A percentile compares a stretch with the other conserved stretches of the same genome.
Conservation (phyloP, 2,888 invertebrate species). For the Tipula lateralis region DNA sequence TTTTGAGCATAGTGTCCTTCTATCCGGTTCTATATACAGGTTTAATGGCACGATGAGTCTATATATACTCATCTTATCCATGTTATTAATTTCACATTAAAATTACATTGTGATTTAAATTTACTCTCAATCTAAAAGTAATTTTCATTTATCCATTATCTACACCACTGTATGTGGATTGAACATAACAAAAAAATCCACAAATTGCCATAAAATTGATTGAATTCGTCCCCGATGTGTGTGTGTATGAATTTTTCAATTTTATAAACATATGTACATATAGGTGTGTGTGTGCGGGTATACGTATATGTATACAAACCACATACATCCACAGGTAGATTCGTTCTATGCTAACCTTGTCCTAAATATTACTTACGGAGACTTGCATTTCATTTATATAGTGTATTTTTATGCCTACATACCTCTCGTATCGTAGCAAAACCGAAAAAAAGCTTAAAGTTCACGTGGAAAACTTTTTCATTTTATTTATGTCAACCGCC, state of each 20-base stretch:
- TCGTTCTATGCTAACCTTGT: background rate
- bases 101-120: background rate
- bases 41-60: too few species aligned
- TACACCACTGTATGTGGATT: background rate
- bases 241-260: background rate
- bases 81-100: background rate
- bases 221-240: background rate
- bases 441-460: background rate
- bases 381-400: conserved; percentile 13
- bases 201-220: background rate
- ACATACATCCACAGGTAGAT: background rate
- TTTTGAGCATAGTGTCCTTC: too few species aligned
- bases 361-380: background rate
- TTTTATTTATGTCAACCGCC: background rate
- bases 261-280: background rate
- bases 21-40: background rate
- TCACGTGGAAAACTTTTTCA: conserved; percentile 1
- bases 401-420: background rate
- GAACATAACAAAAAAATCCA: background rate
- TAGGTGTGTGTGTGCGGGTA: background rate
- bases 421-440: background rate
- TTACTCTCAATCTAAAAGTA: background rate
- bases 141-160: background rate
- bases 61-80: too few species aligned
- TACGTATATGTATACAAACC: background rate